Percentiles rank a stretch among this genome's conserved stretches.
phyloP scores from a whole-genome alignment of 2,888 invertebrate genomes.

The Cataglyphis cursor region DNA sequence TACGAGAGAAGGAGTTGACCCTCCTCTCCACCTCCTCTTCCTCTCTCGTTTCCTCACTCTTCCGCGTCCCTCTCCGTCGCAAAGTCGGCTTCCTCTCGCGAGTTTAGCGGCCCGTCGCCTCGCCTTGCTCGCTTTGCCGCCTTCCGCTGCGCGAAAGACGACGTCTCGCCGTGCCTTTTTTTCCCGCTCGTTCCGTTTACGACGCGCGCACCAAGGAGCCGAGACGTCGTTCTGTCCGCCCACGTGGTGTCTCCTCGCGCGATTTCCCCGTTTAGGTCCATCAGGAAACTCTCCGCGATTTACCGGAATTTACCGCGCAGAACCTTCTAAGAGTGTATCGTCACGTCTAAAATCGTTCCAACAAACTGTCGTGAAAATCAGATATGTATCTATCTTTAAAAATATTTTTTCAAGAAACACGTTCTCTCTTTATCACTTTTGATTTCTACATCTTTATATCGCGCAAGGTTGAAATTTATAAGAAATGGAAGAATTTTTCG shows the following conservation, averaged over 20 bases:
- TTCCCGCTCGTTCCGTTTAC: constrained; percentile 72
- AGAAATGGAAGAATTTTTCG: neutral
- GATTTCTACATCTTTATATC: neutral
- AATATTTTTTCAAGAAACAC: constrained; percentile 6
- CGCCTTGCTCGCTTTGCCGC: constrained; percentile 74
- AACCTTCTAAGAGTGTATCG: neutral
- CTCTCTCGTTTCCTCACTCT: neutral
- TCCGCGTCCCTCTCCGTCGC: neutral
- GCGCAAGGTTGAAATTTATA: neutral
- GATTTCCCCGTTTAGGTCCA: constrained; percentile 26
- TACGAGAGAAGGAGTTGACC: constrained; percentile 70
- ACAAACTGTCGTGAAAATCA: neutral
- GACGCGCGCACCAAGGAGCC: constrained; percentile 68
- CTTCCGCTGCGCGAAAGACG: constrained; percentile 59
- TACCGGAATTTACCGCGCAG: constrained; percentile 29
- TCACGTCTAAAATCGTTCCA: neutral
- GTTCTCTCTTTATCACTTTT: neutral
- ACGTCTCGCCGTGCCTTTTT: constrained; percentile 60
- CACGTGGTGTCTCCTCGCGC: constrained; percentile 79
- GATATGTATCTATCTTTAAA: neutral
- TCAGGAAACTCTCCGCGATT: constrained; percentile 36
- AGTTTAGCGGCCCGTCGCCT: constrained; percentile 46
- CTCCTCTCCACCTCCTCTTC: constrained; percentile 56
- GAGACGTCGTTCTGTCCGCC: constrained; percentile 75
- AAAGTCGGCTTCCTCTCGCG: constrained; percentile 23